Conservation (phyloP, 2,113 vertebrate genomes). For the Nematolebias whitei region DNA sequence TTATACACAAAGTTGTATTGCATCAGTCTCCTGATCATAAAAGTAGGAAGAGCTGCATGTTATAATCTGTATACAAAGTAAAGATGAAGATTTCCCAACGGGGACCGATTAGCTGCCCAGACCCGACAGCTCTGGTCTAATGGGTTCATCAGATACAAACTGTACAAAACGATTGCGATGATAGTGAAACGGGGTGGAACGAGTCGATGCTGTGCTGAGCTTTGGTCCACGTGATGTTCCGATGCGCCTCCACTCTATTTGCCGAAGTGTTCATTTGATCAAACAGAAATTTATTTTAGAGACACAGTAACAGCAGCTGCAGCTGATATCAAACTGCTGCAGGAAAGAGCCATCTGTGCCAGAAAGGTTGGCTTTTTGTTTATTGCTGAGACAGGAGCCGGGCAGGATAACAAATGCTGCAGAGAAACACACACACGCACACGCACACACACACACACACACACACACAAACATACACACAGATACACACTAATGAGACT, state of each 20-base stretch:
- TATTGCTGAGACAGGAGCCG: conserved; percentile 13
- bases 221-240: too few relatives aligned
- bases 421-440: conserved; percentile 13
- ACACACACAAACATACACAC: conserved; percentile 5
- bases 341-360: conserved; percentile 20
- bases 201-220: too few relatives aligned
- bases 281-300: background rate
- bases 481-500: conserved; percentile 33
- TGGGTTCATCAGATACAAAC: too few relatives aligned
- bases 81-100: too few relatives aligned
- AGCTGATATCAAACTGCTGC: conserved; percentile 4
- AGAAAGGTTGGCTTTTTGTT: conserved; percentile 20
- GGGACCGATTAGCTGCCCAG: too few relatives aligned
- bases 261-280: background rate
- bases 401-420: conserved; percentile 31
- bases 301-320: background rate
- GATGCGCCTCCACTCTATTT: background rate
- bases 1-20: too few relatives aligned
- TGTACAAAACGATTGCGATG: too few relatives aligned
- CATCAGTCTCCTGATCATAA: too few relatives aligned
- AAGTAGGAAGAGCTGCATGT: too few relatives aligned
- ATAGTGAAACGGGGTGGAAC: too few relatives aligned
- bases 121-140: too few relatives aligned
- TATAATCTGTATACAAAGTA: too few relatives aligned
- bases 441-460: conserved; percentile 12